Evolutionary conservation across 2,113 vertebrate species (phyloP), one percentile per base, ranked within the genome.

Genomic region (Merops nubicus): DNA sequence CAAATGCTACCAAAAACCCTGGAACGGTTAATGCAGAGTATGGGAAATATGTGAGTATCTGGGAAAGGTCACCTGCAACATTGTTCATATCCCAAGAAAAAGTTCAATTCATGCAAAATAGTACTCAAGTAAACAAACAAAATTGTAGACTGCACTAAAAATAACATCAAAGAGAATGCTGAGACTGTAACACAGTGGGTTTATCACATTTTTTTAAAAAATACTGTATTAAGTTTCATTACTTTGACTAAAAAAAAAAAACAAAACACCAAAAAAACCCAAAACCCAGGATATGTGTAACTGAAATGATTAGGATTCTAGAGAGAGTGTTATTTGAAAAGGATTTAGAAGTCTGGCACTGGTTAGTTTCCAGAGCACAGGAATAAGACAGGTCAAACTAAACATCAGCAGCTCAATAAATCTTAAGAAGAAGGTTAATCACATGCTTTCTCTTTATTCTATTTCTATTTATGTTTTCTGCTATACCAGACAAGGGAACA

Each of bases 381-480:
- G 53, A 88, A 68, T 69, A 93, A 94, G 89, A 88, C 93, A 89
- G 87, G 68, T 96, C 74, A 79, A 96, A 81, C 91, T 93, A 91
- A 96, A 94, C 85, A 60, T 76, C 78, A 22, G 79, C 77, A 93
- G 76, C 54, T 85, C 74, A 89, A 78, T 96, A 96, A 96, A 97
- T 96, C 91, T 92, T 82, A 88, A 2, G 12, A 95, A 89, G 86
- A 68, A 93, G 86, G 62, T 89, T 93, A 85, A 85, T 85, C 26
- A 9, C 76, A 88, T 62, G 36, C 77, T 94, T 94, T 80, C 78
- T 87, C 43, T 84, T 95, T 93, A 69, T 93, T 78, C 67, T 74
- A 38, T 94, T 91, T 92, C 89, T 94, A n/a, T 95, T 91, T 96
- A 64, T 83, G 50, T 74, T 95, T 95, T 94, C 94, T 95, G 85